Evolutionary conservation across 2,888 invertebrate species (phyloP).

Genomic region (Ophioninae sp.): DNA sequence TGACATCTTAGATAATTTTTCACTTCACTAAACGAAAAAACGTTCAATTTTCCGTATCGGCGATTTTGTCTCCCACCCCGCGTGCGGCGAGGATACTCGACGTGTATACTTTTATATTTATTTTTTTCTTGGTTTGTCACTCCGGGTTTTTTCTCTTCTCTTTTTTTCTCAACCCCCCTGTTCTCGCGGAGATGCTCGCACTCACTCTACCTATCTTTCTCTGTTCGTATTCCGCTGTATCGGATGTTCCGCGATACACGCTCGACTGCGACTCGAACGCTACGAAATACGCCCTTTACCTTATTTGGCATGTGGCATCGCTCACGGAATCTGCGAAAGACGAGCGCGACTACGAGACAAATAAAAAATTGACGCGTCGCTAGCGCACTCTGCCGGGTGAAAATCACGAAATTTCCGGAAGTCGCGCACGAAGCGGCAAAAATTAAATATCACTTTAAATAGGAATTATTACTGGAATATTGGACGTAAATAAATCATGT

Average conservation of each 20-base stretch:
- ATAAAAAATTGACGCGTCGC: neutral
- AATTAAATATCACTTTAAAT: neutral
- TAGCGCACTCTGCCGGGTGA: constrained; percentile 32
- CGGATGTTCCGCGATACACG: constrained; percentile 46
- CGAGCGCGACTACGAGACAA: constrained; percentile 9
- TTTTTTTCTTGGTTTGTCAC: constrained; percentile 50
- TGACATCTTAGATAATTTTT: constrained; percentile 71
- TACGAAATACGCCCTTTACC: constrained; percentile 75
- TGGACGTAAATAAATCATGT: too few species aligned
- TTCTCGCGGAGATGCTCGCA: constrained; percentile 33
- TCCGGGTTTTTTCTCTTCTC: constrained; percentile 17
- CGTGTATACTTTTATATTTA: neutral
- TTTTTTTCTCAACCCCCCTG: constrained; percentile 15
- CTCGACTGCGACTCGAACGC: constrained; percentile 49
- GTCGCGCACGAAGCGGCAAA: neutral
- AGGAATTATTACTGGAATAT: too few species aligned
- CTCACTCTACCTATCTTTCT: neutral
- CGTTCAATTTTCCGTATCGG: neutral
- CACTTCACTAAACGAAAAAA: constrained; percentile 42
- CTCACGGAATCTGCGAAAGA: constrained; percentile 40
- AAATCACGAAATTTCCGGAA: neutral
- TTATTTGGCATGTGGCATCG: constrained; percentile 72
- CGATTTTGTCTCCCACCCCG: neutral
- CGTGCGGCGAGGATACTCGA: constrained; percentile 13
- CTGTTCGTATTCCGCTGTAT: neutral